Evolutionary conservation across 2,113 vertebrate species (phyloP), one percentile per base, ranked within the genome.

Genomic region (Macaca mulatta): DNA sequence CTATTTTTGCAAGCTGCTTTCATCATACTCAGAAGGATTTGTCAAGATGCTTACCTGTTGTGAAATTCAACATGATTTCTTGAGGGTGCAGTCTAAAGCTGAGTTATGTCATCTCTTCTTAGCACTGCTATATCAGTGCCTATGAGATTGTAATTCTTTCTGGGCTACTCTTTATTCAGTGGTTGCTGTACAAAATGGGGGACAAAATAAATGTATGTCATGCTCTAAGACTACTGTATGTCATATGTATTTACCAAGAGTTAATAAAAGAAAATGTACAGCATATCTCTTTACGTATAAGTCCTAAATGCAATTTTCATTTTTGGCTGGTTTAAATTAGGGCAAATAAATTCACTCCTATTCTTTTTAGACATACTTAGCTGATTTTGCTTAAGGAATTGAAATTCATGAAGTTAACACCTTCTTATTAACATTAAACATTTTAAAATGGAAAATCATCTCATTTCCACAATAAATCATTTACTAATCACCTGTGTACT

Each of bases 61-160:
- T 98, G 98, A 99, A 98, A 98, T 98, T 97, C 98, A 98, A 93
- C 95, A 52, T 98, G 98, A 99, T 98, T 99, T 99, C 98, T 99
- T 99, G 97, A 98, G 98, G 97, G 98, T 98, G 97, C 96, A 98
- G 95, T 99, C 98, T 97, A 84, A 90, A 97, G 5, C 94, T 99
- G 98, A 99, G 91, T 98, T 98, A 99, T 98, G 94, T 89, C 94
- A 92, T 97, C 91, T 97, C 17, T 90, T 97, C 97, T 98, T 97
- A 59, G 86, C 95, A 12, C 50, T 77, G 74, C 88, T 90, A 70
- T 95, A 97, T 98, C 98, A 98, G 96, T 95, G 89, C 92, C 97
- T 97, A 90, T 86, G 89, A 14, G n/a, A 96, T n/a, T 98, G 98
- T 98, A 98, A 98, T 98, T 98, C 97, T 98, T 98, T 95, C 91